Conservation (phyloP, 2,797 vertebrate species). For the Pantherophis alleghaniensis region DNA sequence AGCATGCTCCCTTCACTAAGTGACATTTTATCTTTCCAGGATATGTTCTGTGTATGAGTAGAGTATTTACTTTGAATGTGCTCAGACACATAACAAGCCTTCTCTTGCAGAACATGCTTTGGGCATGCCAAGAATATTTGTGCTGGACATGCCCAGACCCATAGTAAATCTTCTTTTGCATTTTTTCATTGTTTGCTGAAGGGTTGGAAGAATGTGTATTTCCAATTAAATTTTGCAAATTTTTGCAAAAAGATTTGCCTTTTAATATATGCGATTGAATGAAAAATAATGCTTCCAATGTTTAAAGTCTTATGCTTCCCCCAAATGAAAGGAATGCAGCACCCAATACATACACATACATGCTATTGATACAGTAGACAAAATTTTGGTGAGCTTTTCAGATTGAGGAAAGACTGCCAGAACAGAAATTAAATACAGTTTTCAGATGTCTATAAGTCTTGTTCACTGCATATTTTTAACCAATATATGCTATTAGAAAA, state of each 20-base stretch:
- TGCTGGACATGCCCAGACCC: not conserved
- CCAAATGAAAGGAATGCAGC: not conserved
- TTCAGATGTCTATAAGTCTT: not conserved
- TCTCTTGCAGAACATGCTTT: not conserved
- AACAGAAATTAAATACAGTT: not conserved
- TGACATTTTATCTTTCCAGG: not conserved
- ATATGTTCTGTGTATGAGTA: not conserved
- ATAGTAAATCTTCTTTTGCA: not conserved
- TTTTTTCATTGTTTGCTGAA: not conserved
- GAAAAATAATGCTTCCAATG: not conserved
- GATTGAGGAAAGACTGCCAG: not conserved
- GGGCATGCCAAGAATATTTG: not conserved
- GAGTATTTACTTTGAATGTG: not conserved
- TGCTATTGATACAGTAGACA: not conserved
- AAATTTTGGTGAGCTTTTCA: not conserved
- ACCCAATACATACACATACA: not conserved
- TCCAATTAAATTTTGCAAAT: not conserved
- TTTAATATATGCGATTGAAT: not conserved
- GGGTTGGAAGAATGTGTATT: not conserved
- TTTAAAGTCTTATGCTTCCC: not conserved
- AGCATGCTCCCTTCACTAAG: not conserved
- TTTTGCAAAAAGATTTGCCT: not conserved
- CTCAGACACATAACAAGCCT: not conserved
- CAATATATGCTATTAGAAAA: not conserved
- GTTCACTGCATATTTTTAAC: not conserved